phyloP scores from a whole-genome alignment of 1,140 invertebrate genomes.

The Battus philenor region DNA sequence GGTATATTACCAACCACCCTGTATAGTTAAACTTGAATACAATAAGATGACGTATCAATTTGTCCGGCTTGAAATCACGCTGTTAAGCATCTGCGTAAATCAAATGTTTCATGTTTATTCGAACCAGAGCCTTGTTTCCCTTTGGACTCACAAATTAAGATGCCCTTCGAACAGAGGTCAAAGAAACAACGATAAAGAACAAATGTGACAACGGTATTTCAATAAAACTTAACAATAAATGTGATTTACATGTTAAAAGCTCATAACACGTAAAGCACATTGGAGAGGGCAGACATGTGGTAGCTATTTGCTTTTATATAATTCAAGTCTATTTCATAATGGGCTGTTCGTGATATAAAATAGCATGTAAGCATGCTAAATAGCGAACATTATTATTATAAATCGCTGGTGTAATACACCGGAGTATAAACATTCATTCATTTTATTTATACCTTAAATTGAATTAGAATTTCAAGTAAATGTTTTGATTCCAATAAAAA shows the following conservation, averaged over 20 bases:
- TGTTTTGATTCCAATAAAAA: no score
- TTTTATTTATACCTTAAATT: no score
- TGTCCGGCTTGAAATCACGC: neutral
- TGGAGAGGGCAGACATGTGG: neutral
- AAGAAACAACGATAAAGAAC: constrained; percentile 5
- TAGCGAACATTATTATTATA: no score
- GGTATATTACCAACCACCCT: no score
- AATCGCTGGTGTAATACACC: no score
- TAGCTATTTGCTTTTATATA: no score
- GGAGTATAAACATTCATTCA: no score
- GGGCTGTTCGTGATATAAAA: no score
- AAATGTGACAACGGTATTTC: neutral
- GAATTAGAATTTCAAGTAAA: no score
- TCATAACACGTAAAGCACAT: neutral
- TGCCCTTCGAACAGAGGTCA: constrained; percentile 2
- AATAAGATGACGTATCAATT: constrained; percentile 9
- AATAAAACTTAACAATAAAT: neutral
- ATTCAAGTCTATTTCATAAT: no score
- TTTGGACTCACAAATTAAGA: constrained; percentile 12
- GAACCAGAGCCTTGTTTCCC: neutral
- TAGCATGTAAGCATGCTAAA: no score
- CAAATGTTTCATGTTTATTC: constrained; percentile 8
- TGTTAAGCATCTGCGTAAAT: constrained; percentile 10
- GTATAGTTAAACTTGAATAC: neutral
- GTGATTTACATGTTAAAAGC: neutral